Conservation (phyloP, 2,797 vertebrate genomes). For the Rhodeus uyekii region DNA sequence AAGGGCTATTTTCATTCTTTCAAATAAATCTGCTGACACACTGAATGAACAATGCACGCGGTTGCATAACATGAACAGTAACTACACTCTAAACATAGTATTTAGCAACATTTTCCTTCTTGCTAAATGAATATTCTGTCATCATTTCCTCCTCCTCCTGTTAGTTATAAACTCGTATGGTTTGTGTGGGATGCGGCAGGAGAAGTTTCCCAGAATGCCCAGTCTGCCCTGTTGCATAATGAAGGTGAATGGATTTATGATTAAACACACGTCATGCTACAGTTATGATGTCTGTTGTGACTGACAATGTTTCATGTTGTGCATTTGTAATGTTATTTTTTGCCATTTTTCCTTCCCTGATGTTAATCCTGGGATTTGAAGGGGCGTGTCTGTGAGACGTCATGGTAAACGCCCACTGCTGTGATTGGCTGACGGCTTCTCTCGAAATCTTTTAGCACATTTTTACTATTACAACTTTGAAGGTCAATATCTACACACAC, state of each 20-base stretch:
- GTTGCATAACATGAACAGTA: background rate
- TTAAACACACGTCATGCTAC: no score
- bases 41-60: background rate
- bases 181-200: background rate
- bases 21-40: slow-evolving; percentile 14
- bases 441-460: no score
- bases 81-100: background rate
- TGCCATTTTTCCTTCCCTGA: no score
- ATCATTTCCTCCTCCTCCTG: background rate
- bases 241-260: background rate
- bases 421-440: no score
- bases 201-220: background rate
- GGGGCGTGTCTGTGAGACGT: no score
- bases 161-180: background rate
- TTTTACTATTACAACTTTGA: no score
- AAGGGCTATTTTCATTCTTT: slow-evolving; percentile 8
- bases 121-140: background rate
- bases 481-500: no score
- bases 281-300: no score
- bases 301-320: no score
- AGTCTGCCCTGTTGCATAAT: background rate
- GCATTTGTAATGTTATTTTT: no score
- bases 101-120: background rate
- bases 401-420: no score
- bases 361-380: no score